Evolutionary conservation across 2,113 vertebrate species (phyloP).

Genomic region (Xenopus laevis): DNA sequence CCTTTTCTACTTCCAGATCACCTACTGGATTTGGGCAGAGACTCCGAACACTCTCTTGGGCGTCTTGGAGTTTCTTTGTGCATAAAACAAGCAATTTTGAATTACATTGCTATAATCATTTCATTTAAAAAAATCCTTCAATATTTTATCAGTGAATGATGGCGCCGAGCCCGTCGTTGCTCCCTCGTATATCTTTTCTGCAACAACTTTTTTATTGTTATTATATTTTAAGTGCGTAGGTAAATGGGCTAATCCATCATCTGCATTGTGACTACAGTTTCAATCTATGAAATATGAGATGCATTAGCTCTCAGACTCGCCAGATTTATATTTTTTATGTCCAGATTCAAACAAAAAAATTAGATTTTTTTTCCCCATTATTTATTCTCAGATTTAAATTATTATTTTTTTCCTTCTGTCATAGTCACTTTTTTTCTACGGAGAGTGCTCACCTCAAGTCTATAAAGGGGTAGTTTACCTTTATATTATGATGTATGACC

Average conservation of each 20-base stretch:
- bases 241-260: constrained; percentile 39
- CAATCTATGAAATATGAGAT: constrained; percentile 32
- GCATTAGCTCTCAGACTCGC: constrained; percentile 7
- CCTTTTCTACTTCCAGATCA: not conserved
- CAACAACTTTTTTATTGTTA: constrained; percentile 39
- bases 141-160: constrained; percentile 40
- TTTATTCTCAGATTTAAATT: no score
- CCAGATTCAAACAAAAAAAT: not conserved
- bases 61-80: not conserved
- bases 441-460: no score
- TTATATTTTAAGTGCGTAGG: constrained; percentile 38
- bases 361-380: no score
- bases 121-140: constrained; percentile 13
- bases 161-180: constrained; percentile 7
- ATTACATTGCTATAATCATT: constrained; percentile 19
- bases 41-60: not conserved
- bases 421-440: no score
- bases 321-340: constrained; percentile 5
- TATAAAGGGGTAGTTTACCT: no score
- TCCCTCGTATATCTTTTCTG: constrained; percentile 20
- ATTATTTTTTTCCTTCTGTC: no score
- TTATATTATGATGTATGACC: no score
- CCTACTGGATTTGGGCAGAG: constrained; percentile 1
- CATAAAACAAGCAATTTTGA: constrained; percentile 8
- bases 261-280: constrained; percentile 31